phyloP scores from a whole-genome alignment of 2,113 vertebrate genomes.

The Ptilonorhynchus violaceus region DNA sequence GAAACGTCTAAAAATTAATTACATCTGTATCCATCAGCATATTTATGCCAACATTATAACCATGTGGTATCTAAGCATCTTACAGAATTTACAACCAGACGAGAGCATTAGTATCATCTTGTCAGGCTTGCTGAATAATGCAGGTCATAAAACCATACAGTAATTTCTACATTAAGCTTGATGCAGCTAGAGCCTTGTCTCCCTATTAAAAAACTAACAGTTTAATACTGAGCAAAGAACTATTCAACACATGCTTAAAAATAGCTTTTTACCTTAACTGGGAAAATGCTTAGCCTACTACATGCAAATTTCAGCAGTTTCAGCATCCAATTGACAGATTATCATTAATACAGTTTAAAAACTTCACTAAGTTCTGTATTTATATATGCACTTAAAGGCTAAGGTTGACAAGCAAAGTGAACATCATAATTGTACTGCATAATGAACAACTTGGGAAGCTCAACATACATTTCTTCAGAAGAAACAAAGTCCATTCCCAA shows the following conservation, averaged over 20 bases:
- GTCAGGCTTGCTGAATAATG: background rate
- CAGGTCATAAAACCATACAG: background rate
- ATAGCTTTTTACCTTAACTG: background rate
- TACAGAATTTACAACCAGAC: background rate
- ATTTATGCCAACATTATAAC: background rate
- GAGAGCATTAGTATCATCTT: background rate
- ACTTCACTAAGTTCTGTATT: background rate
- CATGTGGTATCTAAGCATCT: constrained; percentile 8
- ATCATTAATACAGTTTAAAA: background rate
- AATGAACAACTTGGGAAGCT: background rate
- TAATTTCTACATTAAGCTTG: background rate
- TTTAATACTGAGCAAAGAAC: background rate
- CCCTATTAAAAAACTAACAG: background rate
- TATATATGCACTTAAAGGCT: background rate
- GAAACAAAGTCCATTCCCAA: background rate
- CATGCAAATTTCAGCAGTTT: background rate
- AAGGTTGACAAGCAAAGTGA: background rate
- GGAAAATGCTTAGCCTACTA: background rate
- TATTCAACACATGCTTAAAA: background rate
- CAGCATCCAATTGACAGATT: background rate
- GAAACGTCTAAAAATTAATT: constrained; percentile 12
- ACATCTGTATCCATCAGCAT: background rate
- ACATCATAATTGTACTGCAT: background rate
- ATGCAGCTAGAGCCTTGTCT: background rate
- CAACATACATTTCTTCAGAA: background rate